Conservation (phyloP, 2,888 invertebrate genomes). For the Pristionchus arcanus region DNA sequence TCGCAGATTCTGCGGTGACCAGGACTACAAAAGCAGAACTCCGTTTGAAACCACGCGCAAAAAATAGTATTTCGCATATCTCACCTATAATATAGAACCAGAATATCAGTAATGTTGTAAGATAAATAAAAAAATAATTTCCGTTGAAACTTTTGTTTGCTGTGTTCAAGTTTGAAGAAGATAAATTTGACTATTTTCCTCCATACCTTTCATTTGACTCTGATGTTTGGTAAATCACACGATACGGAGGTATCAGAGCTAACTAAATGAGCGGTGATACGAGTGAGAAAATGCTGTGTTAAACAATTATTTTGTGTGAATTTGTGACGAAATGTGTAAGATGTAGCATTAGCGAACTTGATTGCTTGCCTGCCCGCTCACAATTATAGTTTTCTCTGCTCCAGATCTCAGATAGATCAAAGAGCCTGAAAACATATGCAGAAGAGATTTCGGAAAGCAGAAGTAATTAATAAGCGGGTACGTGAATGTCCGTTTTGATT, state of each 20-base stretch:
- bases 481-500: not conserved
- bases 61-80: too few species aligned
- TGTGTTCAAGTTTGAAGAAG: not conserved
- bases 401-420: not conserved
- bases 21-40: too few species aligned
- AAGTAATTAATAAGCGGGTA: not conserved
- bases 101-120: too few species aligned
- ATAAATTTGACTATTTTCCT: not conserved
- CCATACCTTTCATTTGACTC: too few species aligned
- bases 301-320: not conserved
- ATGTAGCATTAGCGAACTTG: not conserved
- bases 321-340: not conserved
- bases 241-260: not conserved
- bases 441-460: not conserved
- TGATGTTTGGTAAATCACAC: not conserved
- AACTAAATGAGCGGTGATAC: not conserved
- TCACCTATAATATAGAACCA: too few species aligned
- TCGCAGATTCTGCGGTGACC: too few species aligned
- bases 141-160: not conserved
- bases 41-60: too few species aligned
- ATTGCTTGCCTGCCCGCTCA: not conserved
- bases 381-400: not conserved
- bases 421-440: not conserved
- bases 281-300: not conserved
- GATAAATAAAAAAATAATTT: not conserved